Percentiles rank a stretch among this genome's conserved stretches.
These are phyloP conservation scores for Uropsilus gracilis DNA, from an alignment of 2,113 vertebrate genomes.

Conservation along the genomic window DNA sequence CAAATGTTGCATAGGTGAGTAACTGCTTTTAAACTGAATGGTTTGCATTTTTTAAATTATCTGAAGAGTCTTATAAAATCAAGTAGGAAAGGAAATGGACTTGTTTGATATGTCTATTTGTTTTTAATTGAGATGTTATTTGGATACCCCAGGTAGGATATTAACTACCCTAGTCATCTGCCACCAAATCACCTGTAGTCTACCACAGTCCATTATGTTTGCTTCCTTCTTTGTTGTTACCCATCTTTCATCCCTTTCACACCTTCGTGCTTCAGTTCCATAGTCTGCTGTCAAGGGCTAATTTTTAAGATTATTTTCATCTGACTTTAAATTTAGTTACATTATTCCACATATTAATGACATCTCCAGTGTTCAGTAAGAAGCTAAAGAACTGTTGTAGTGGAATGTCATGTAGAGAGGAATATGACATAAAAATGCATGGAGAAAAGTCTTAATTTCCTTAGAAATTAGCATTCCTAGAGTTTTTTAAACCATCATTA, in stretches of 20 bases:
- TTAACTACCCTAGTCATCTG: no score
- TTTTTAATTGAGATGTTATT: no score
- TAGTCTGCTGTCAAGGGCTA: no score
- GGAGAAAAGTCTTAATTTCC: background rate
- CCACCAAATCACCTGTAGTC: no score
- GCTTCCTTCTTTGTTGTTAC: no score
- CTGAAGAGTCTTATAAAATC: background rate
- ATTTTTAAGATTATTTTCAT: no score
- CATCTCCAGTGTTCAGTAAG: background rate
- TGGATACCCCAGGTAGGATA: no score
- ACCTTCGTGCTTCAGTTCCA: no score
- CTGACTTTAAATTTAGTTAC: no score
- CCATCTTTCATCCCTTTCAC: no score
- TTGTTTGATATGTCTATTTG: background rate
- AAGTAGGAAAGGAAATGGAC: background rate
- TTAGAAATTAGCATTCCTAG: background rate
- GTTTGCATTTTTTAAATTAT: constrained; percentile 33
- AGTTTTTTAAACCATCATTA: background rate
- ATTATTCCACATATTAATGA: no score
- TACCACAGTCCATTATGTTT: no score
- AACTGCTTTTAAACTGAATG: background rate
- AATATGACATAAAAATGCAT: constrained; percentile 7
- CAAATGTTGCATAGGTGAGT: constrained; percentile 99
- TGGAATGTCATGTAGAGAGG: background rate
- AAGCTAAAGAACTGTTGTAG: background rate